Base-by-base conservation (phyloP, 2,888 invertebrate species). In the Griposia aprilina region DNA sequence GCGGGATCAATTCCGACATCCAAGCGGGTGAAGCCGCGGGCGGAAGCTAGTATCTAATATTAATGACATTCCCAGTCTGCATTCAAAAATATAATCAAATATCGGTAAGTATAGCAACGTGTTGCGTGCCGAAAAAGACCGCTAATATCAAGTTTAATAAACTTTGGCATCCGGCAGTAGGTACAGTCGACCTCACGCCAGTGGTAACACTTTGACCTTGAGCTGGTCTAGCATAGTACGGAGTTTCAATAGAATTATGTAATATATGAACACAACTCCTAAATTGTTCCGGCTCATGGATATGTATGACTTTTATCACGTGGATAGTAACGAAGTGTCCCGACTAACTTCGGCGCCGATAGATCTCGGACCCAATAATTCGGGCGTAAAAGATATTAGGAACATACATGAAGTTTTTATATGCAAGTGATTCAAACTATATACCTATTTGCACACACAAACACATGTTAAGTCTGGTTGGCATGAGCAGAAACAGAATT, bases 61-160 rank as follows among this genome's bases (percentile, higher is more conserved):
- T 1, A 36, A 36, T 36, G 30, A 36, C 30, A 36, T 36, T 36
- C 30, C 30, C 3, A 36, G 30, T 36, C 3, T 36, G 30, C 30
- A 36, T 36, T 36, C 30, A 36, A 36, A 36, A 36, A 2, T 1
- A 3, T 36, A 36, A 36, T 36, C 30, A 36, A 36, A 3, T 36
- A 36, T 36, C 30, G 5, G 52, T 23, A 17, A 57, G 4, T 66
- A n/a, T n/a, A 30, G 11, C 26, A 15, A 78, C 10, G 5, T 15
- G 52, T n/a, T 62, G 30, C 10, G 17, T 20, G 36, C n/a, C n/a
- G 15, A 30, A 15, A 30, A 62, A 68, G 2, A 50, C 55, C 30
- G 15, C 20, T 62, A 48, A 26, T 55, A n/a, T 36, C 72, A 36
- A 66, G 59, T 67, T 81, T 80, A 66, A 80, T 66, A 15, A 60